Conservation (phyloP, 1,140 invertebrate genomes). For the Drosophila repleta region DNA sequence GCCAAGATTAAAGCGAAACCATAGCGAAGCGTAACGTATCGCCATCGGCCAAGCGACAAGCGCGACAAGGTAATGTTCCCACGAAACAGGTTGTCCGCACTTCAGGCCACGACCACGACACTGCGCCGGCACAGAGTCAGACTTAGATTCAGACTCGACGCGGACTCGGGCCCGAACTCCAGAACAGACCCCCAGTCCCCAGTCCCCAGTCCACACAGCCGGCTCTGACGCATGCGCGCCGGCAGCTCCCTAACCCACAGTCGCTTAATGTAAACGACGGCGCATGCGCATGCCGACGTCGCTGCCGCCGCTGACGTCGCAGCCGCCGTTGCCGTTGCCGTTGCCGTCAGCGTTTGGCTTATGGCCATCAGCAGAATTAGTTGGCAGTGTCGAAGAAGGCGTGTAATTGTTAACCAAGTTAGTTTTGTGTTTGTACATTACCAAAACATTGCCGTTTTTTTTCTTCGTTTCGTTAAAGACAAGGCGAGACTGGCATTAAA, state of each 20-base stretch:
- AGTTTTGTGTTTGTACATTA: constrained; percentile 59
- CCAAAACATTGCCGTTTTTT: constrained; percentile 52
- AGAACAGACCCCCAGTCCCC: constrained; percentile 17
- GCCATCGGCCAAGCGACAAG: constrained; percentile 78
- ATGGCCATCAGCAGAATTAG: constrained; percentile 57
- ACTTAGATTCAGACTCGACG: constrained; percentile 17
- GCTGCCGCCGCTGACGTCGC: constrained; percentile 29
- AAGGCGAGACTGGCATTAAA: constrained; percentile 12
- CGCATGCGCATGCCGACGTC: constrained; percentile 75
- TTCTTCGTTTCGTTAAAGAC: not conserved
- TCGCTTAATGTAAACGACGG: constrained; percentile 74
- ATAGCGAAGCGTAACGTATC: constrained; percentile 81
- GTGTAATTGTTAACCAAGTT: constrained; percentile 81
- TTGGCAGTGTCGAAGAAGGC: constrained; percentile 62
- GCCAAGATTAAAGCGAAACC: constrained; percentile 78
- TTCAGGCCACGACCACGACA: constrained; percentile 80
- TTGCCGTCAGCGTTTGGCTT: constrained; percentile 16
- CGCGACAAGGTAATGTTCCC: constrained; percentile 84
- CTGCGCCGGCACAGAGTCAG: constrained; percentile 30
- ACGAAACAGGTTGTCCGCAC: constrained; percentile 84
- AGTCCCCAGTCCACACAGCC: not conserved
- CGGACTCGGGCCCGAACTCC: constrained; percentile 12
- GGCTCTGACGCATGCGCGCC: constrained; percentile 64
- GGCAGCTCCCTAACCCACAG: constrained; percentile 34
- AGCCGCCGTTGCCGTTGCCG: not conserved